A percentile compares a stretch with the other conserved stretches of the same genome.
Evolutionary conservation across 2,888 invertebrate species (phyloP).

Genomic region (Nomada hirtipes): DNA sequence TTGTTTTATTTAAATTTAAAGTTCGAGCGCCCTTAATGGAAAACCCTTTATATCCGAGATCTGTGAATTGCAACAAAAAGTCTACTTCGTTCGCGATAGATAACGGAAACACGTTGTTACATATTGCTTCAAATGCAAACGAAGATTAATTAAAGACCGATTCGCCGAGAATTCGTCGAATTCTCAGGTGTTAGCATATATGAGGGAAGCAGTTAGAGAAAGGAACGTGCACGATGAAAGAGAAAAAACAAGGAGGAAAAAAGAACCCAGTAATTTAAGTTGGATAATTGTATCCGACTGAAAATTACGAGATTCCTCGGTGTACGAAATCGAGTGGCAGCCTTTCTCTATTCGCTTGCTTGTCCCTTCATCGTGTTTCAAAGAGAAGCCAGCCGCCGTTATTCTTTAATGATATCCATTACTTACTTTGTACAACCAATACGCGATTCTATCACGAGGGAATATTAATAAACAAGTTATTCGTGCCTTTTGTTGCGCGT

Average conservation of each 20-base stretch:
- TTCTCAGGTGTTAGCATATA: slow-evolving; percentile 30
- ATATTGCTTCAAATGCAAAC: background rate
- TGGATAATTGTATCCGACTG: slow-evolving; percentile 16
- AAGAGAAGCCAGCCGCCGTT: slow-evolving; percentile 17
- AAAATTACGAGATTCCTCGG: slow-evolving; percentile 22
- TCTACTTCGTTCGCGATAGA: too few relatives aligned
- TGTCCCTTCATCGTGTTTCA: slow-evolving; percentile 14
- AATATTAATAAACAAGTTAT: slow-evolving; percentile 48
- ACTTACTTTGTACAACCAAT: slow-evolving; percentile 16
- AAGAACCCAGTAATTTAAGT: background rate
- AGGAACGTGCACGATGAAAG: background rate
- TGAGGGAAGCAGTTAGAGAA: background rate
- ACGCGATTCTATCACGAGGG: slow-evolving; percentile 14
- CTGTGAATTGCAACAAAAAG: too few relatives aligned
- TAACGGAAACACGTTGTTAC: too few relatives aligned
- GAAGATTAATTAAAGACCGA: background rate
- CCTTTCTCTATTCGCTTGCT: slow-evolving; percentile 15
- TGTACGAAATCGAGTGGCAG: slow-evolving; percentile 14
- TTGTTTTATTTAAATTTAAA: too few relatives aligned
- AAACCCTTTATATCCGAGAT: too few relatives aligned
- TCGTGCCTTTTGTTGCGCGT: background rate
- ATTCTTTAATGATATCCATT: slow-evolving; percentile 30
- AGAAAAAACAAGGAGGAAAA: background rate
- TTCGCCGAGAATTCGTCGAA: slow-evolving; percentile 10
- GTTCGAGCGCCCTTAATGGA: too few relatives aligned